A percentile compares a stretch with the other conserved stretches of the same genome.
phyloP scores from a whole-genome alignment of 1,140 invertebrate genomes.

The Tigriopus japonicus region DNA sequence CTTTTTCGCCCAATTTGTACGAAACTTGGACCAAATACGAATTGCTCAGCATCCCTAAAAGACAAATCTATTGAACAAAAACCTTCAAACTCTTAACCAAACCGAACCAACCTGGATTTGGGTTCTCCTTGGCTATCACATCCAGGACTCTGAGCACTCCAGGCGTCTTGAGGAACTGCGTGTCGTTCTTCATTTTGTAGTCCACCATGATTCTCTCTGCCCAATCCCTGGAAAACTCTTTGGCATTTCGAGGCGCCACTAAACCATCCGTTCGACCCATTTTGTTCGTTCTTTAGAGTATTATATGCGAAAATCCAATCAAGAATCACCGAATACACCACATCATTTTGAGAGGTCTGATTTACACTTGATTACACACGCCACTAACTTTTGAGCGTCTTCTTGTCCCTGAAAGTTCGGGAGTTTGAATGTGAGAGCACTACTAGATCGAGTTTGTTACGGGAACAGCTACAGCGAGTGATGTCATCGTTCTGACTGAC shows the following conservation, averaged over 20 bases:
- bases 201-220: neutral
- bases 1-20: neutral
- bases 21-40: neutral
- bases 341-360: no score
- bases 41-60: neutral
- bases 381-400: no score
- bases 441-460: no score
- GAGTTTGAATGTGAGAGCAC: no score
- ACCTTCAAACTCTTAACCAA: no score
- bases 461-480: no score
- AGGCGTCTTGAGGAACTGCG: neutral
- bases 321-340: no score
- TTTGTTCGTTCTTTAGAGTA: no score
- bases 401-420: no score
- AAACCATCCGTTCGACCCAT: neutral
- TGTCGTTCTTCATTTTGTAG: neutral
- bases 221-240: neutral
- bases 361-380: no score
- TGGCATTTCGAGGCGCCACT: neutral
- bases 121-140: neutral
- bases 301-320: no score
- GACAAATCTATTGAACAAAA: neutral
- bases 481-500: no score
- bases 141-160: neutral
- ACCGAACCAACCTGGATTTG: neutral